Evolutionary conservation across 2,113 vertebrate genomes (phyloP), one percentile per base, ranked within the genome.

Genomic region (Thryonomys swinderianus): DNA sequence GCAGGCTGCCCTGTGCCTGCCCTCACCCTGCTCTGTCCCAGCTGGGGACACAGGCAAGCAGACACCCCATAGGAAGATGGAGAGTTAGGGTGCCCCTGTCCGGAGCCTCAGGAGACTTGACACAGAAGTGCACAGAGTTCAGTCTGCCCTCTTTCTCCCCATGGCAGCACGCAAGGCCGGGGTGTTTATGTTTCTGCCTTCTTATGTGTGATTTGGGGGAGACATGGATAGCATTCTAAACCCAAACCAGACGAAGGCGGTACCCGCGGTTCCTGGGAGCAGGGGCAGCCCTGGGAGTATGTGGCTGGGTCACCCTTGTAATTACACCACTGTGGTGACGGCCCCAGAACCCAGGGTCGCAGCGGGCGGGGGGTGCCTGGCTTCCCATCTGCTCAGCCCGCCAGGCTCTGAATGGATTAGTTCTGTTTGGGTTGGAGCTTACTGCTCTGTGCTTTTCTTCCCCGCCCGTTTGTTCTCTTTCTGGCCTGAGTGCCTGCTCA

Each of bases 381-480:
- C 86, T 95, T 96, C 89, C 97, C 97, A 97, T 97, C 96, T 97
- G 96, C 94, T 97, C 91, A 66, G 94, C 80, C 89, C 8, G 8
- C 91, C 84, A n/a, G 61, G 94, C 96, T 96, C 94, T 93, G 94
- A 87, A 87, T 96, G 96, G 95, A 96, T 97, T 97, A 97, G 93
- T 93, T 95, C 96, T 97, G 93, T 97, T 96, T 96, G 96, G 96
- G 89, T 73, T 96, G 87, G 95, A 96, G 97, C 96, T 96, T 92
- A 95, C 92, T 79, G 94, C 66, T 88, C 78, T 92, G 84, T 97
- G 96, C 71, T 96, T 91, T 82, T 95, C 95, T 92, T 57, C 85
- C 91, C 57, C 61, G 87, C 94, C 96, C 45, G 32, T 86, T 67
- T 87, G 81, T 78, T 97, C 71, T 95, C 80, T 95, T 67, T 34